Conservation (phyloP, 2,797 vertebrate genomes). For the Falco concolor region DNA sequence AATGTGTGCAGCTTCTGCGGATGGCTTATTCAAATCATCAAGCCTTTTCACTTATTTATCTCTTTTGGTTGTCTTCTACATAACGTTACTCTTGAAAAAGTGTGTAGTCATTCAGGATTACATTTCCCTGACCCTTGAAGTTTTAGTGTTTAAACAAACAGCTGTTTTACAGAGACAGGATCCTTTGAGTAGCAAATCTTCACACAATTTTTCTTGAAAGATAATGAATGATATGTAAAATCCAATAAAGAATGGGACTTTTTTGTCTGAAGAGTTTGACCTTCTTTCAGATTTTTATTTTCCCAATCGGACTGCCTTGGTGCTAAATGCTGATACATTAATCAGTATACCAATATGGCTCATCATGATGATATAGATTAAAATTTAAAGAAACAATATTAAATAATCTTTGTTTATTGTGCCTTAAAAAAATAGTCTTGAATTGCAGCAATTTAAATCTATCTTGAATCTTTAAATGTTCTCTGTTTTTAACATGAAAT, state of each 20-base stretch:
- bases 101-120: not conserved
- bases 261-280: not conserved
- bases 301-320: not conserved
- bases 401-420: not conserved
- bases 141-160: not conserved
- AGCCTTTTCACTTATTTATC: not conserved
- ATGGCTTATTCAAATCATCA: not conserved
- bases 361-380: not conserved
- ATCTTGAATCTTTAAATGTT: not conserved
- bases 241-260: not conserved
- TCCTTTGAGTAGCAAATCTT: not conserved
- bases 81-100: not conserved
- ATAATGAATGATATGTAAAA: not conserved
- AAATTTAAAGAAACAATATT: not conserved
- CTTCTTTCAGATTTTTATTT: not conserved
- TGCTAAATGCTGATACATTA: not conserved
- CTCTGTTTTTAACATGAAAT: not conserved
- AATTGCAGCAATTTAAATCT: not conserved
- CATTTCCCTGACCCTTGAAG: not conserved
- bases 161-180: not conserved
- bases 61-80: not conserved
- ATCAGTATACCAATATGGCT: not conserved
- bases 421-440: not conserved
- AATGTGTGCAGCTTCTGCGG: too few species aligned
- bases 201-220: not conserved